Evolutionary conservation across 2,113 vertebrate genomes (phyloP).

Genomic region (Dicentrarchus labrax): DNA sequence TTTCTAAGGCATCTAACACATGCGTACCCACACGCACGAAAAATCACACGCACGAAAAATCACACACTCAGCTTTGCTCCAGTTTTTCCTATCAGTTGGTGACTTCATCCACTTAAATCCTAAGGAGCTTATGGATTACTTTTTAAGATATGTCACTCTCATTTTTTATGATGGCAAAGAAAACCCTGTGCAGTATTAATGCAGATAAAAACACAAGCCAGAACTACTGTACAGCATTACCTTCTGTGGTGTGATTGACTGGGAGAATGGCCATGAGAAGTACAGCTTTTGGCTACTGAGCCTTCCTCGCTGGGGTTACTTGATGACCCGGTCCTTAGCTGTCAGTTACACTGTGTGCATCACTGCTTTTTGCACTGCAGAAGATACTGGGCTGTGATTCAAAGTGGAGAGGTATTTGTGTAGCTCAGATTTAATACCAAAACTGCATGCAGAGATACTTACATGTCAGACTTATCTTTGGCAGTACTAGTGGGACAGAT

Average conservation of each 20-base stretch:
- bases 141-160: conserved; percentile 26
- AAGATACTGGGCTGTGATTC: conserved; percentile 29
- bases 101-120: conserved; percentile 21
- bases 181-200: neutral
- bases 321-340: conserved; percentile 48
- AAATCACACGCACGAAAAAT: conserved; percentile 15
- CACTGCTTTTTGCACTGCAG: conserved; percentile 20
- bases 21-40: neutral
- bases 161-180: conserved; percentile 23
- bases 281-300: conserved; percentile 27
- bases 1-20: neutral
- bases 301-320: neutral
- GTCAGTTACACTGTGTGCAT: conserved; percentile 48
- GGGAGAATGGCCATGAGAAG: conserved; percentile 2
- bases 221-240: neutral
- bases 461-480: conserved; percentile 37
- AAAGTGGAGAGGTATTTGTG: conserved; percentile 21
- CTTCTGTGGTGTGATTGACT: conserved; percentile 20
- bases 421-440: conserved; percentile 10
- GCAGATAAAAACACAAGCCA: neutral
- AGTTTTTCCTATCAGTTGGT: conserved; percentile 1
- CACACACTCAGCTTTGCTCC: conserved; percentile 3
- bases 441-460: conserved; percentile 27
- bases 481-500: conserved; percentile 9
- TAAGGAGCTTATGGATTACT: conserved; percentile 35